Conservation (phyloP, 2,797 vertebrate species). For the Hippopotamyrus pictus region DNA sequence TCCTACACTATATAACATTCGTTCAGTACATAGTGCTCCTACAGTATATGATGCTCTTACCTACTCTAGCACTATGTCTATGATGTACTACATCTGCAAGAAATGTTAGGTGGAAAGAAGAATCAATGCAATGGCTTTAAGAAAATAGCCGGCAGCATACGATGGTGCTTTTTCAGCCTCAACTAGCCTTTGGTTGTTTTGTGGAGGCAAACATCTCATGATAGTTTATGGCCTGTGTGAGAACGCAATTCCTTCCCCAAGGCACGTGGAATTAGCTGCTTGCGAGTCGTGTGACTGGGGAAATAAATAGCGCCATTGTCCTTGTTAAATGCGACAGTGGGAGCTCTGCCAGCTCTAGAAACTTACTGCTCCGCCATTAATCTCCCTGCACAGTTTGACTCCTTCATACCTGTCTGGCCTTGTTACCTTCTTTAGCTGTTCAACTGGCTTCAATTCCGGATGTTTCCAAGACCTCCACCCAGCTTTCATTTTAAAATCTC, state of each 20-base stretch:
- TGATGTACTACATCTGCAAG: neutral
- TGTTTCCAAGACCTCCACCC: neutral
- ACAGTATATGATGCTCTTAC: neutral
- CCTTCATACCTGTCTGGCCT: constrained; percentile 18
- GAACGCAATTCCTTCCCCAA: neutral
- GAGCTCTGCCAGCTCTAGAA: neutral
- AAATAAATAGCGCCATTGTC: constrained; percentile 13
- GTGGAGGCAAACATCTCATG: constrained; percentile 3
- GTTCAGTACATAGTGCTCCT: neutral
- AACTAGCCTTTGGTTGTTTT: neutral
- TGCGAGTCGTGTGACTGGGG: neutral
- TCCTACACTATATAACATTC: neutral
- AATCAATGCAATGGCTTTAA: neutral
- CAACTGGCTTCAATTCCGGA: neutral
- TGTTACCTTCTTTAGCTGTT: constrained; percentile 7
- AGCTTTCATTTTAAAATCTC: neutral
- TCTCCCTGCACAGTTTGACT: constrained; percentile 10
- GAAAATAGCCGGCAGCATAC: neutral
- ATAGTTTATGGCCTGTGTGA: neutral
- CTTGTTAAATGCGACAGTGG: constrained; percentile 8
- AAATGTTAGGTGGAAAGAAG: neutral
- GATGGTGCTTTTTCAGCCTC: neutral
- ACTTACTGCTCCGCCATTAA: neutral
- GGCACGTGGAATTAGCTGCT: neutral
- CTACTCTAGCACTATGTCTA: neutral